Conservation (phyloP, 2,113 vertebrate genomes). For the Orcinus orca region DNA sequence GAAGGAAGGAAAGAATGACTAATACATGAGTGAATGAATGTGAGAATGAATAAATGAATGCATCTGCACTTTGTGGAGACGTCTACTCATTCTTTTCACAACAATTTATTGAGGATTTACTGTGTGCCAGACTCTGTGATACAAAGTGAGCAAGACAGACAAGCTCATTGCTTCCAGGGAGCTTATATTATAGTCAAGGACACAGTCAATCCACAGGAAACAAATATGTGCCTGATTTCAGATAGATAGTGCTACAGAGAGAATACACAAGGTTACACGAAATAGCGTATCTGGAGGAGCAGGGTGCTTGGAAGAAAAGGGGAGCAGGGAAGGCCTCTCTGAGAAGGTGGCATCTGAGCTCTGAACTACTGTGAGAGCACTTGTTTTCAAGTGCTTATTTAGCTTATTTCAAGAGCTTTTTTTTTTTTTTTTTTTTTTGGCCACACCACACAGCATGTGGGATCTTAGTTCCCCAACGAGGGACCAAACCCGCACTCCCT, state of each 20-base stretch:
- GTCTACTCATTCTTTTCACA: not conserved
- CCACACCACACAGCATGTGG: rapidly evolving
- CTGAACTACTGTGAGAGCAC: not conserved
- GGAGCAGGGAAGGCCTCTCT: not conserved
- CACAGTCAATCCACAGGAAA: not conserved
- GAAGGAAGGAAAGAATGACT: not conserved
- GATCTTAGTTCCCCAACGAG: not conserved
- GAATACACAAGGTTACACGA: not conserved
- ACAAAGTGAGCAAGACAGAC: not conserved
- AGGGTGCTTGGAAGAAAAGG: not conserved
- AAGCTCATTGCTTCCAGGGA: not conserved
- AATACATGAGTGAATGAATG: not conserved
- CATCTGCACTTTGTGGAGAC: not conserved
- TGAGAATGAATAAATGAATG: not conserved
- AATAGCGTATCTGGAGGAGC: not conserved
- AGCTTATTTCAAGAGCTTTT: not conserved
- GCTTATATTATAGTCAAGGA: not conserved
- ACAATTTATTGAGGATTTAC: not conserved
- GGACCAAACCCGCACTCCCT: not conserved
- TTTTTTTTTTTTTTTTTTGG: not conserved
- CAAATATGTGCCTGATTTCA: not conserved
- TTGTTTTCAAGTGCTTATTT: not conserved
- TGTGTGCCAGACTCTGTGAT: not conserved
- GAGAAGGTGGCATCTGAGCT: not conserved
- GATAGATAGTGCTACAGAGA: not conserved